Base-by-base conservation (phyloP, 2,113 vertebrate genomes). In the Petrocephalus microphthalmus region DNA sequence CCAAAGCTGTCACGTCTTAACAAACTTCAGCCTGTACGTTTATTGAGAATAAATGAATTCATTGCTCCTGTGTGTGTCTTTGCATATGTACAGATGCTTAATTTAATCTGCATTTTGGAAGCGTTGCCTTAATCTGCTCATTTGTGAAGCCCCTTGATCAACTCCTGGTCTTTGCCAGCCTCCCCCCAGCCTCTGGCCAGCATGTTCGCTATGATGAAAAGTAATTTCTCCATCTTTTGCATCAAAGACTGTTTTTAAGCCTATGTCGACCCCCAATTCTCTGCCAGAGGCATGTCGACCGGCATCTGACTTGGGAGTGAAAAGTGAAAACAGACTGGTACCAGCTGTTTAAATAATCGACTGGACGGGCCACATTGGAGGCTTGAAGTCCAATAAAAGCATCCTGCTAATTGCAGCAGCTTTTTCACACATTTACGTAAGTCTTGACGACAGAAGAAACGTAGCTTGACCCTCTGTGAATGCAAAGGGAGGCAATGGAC, bases 291-390 rank as follows among this genome's bases (percentile, higher is more conserved):
- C 60, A 19, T 22, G 47, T 33, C n/a, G 15, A 71, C 47, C 17
- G 52, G 29, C 85, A 10, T 57, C 85, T 17, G 53, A 33, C 37
- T 86, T 2, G 29, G 13, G 13, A 56, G 22, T 19, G 29, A 64
- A 52, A 74, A 87, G 64, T 74, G 11, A 71, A 52, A 87, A 78
- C 60, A 51, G 45, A 74, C 5, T 19, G 10, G 20, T 22, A 71
- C 19, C 86, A 87, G 64, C 87, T 87, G 87, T 74, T 42, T 53
- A 87, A 74, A 74, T 87, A 78, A 33, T 54, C 19, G n/a, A 29
- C 25, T 3, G 64, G 47, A 53, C 19, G 25, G 33, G 49, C 87
- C 22, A 33, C 7, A 6, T 53, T 25, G 0, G n/a, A 45, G 56
- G 15, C 56, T 45, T 54, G 25, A 11, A 20, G 25, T 85, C 86